Conservation (phyloP, 2,888 invertebrate species). For the Apamea epomidion region DNA sequence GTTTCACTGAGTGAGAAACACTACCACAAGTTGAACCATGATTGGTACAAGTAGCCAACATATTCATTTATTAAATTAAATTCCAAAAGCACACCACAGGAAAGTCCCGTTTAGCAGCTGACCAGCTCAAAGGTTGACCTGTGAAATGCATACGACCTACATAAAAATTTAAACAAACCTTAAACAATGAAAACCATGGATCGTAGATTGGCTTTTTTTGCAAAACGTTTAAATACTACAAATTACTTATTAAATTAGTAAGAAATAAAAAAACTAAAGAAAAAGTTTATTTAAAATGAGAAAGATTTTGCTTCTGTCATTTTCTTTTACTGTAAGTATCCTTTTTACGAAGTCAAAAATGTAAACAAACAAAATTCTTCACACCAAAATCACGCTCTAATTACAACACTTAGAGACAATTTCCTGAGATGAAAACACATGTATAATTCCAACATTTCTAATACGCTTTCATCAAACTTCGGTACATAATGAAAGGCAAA, state of each 20-base stretch:
- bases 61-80: neutral
- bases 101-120: neutral
- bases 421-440: slow-evolving; percentile 50
- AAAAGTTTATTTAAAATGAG: neutral
- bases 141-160: neutral
- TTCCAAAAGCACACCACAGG: neutral
- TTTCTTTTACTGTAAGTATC: neutral
- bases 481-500: slow-evolving; percentile 32
- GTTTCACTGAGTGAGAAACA: slow-evolving; percentile 6
- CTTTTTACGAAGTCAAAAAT: slow-evolving; percentile 3
- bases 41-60: neutral
- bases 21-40: neutral
- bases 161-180: neutral
- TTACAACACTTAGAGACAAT: slow-evolving; percentile 49
- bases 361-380: slow-evolving; percentile 14
- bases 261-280: neutral
- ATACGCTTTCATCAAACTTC: slow-evolving; percentile 49
- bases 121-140: too few relatives aligned
- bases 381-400: slow-evolving; percentile 33
- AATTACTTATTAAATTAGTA: neutral
- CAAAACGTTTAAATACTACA: slow-evolving; percentile 3
- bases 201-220: neutral
- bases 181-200: neutral
- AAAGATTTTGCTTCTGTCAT: neutral
- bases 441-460: slow-evolving; percentile 48